Percentiles rank a stretch among this genome's conserved stretches.
Evolutionary conservation across 2,113 vertebrate genomes (phyloP).

Genomic region (Candoia aspera): DNA sequence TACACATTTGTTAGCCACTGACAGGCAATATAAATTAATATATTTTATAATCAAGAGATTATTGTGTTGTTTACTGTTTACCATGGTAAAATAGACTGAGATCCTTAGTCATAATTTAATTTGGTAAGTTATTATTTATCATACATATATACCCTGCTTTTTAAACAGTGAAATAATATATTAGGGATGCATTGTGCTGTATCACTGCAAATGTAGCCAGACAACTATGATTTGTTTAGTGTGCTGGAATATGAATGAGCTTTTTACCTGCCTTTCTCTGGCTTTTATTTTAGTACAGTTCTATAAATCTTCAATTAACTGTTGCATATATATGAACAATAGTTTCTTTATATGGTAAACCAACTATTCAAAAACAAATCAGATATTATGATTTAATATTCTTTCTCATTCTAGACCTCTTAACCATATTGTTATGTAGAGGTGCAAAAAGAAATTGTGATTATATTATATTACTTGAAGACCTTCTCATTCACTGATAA

Average conservation of each 20-base stretch:
- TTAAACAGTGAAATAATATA: neutral
- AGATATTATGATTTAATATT: neutral
- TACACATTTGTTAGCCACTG: conserved; percentile 7
- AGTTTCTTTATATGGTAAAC: neutral
- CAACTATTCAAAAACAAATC: neutral
- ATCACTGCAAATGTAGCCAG: neutral
- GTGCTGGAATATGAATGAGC: neutral
- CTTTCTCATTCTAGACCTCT: neutral
- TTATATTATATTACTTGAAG: neutral
- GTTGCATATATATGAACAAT: too few relatives aligned
- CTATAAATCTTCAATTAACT: neutral
- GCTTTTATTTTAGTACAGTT: neutral
- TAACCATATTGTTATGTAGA: neutral
- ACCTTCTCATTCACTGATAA: neutral
- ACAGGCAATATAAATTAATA: neutral
- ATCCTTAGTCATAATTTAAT: neutral
- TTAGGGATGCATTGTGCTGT: neutral
- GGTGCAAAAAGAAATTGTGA: neutral
- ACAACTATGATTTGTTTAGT: neutral
- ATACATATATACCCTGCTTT: neutral
- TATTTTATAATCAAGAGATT: neutral
- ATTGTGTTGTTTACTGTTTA: neutral
- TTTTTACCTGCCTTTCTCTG: neutral
- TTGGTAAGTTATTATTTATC: neutral
- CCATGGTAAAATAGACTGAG: neutral